phyloP scores from a whole-genome alignment of 2,113 vertebrate species.

The Cairina moschata region DNA sequence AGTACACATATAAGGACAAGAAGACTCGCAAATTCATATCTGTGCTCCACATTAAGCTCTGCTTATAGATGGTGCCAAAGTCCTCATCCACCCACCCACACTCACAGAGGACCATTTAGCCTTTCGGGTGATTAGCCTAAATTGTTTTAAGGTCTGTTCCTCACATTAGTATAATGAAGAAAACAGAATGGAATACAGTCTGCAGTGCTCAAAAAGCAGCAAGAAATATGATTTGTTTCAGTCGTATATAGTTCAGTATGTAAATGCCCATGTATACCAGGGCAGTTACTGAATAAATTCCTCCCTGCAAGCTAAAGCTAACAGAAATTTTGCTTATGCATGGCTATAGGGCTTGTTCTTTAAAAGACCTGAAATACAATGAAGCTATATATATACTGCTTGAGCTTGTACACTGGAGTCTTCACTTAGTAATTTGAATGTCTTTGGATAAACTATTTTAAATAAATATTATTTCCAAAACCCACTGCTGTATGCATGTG shows the following conservation, averaged over 20 bases:
- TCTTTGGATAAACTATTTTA: slow-evolving; percentile 8
- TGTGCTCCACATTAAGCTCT: not conserved
- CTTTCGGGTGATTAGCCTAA: not conserved
- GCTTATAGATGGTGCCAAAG: not conserved
- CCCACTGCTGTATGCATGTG: not conserved
- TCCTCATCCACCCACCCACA: not conserved
- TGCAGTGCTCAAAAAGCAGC: not conserved
- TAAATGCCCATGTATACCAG: not conserved
- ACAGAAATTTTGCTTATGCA: not conserved
- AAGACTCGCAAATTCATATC: not conserved
- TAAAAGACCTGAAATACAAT: not conserved
- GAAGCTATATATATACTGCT: not conserved
- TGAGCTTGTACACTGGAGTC: not conserved
- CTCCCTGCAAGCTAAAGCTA: not conserved
- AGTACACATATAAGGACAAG: not conserved
- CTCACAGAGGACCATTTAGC: not conserved
- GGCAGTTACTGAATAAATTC: not conserved
- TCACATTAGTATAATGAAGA: not conserved
- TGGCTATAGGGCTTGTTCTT: not conserved
- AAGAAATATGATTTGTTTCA: not conserved
- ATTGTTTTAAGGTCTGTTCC: slow-evolving; percentile 9
- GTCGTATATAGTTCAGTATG: not conserved
- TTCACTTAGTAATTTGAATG: not conserved
- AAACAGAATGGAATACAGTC: not conserved
- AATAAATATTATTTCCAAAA: not conserved